Evolutionary conservation across 2,113 vertebrate species (phyloP).

Genomic region (Sander lucioperca): DNA sequence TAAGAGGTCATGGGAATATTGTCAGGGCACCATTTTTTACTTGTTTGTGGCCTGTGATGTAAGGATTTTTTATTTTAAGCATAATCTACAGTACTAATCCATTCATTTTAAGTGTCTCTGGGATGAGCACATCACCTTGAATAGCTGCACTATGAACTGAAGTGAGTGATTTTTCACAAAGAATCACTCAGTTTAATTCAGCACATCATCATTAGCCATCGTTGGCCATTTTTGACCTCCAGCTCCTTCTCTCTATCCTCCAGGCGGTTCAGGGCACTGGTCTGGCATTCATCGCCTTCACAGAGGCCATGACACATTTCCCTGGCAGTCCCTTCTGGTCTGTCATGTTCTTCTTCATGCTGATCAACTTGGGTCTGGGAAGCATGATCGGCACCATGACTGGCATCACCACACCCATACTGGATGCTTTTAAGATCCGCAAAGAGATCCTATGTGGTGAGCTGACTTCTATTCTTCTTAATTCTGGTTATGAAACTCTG

Average conservation of each 20-base stretch:
- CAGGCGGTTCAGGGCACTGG: conserved; percentile 98
- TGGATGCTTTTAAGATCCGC: conserved; percentile 97
- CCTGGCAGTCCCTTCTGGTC: conserved; percentile 98
- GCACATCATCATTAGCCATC: not conserved
- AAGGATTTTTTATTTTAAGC: not conserved
- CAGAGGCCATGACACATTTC: conserved; percentile 99
- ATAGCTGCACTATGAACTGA: not conserved
- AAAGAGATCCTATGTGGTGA: conserved; percentile 98
- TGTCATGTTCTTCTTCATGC: conserved; percentile 99
- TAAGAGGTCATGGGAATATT: not conserved
- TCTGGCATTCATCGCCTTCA: conserved; percentile 99
- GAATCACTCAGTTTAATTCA: not conserved
- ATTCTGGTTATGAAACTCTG: not conserved
- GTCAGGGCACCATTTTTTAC: not conserved
- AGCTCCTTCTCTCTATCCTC: conserved; percentile 12
- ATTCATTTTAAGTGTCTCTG: not conserved
- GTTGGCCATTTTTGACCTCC: not conserved
- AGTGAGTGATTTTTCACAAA: not conserved
- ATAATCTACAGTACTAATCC: not conserved
- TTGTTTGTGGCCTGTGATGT: not conserved
- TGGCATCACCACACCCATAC: conserved; percentile 96
- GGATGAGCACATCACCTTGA: not conserved
- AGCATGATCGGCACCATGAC: conserved; percentile 99
- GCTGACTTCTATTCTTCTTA: conserved; percentile 26
- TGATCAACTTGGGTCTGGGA: conserved; percentile 97